These are phyloP conservation scores for Amphipoea oculea DNA, from an alignment of 2,888 invertebrate genomes.

Conservation along the genomic window DNA sequence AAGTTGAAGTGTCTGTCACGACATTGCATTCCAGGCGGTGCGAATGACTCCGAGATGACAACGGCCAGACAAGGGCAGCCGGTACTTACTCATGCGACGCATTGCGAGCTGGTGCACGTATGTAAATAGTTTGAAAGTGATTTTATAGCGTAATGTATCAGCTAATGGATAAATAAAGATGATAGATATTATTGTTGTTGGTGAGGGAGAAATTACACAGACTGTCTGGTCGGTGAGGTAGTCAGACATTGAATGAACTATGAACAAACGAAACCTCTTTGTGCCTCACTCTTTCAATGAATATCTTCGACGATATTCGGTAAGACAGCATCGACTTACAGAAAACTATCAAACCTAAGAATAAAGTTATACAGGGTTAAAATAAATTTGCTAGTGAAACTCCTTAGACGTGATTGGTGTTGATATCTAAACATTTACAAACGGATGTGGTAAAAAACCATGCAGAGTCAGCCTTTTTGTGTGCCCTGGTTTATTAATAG, in stretches of 20 bases:
- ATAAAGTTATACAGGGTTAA: not conserved
- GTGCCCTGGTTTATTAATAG: too few relatives aligned
- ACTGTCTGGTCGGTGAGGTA: not conserved
- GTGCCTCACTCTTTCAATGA: not conserved
- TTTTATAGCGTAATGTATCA: constrained; percentile 36
- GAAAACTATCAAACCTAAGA: not conserved
- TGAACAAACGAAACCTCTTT: not conserved
- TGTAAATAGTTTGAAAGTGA: constrained; percentile 58
- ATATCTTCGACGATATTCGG: not conserved
- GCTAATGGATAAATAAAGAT: constrained; percentile 20
- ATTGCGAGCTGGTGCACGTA: constrained; percentile 34
- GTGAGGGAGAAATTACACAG: not conserved
- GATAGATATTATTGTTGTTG: not conserved
- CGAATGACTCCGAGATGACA: constrained; percentile 88
- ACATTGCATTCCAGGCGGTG: constrained; percentile 88
- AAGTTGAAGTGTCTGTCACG: constrained; percentile 73
- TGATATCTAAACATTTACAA: too few relatives aligned
- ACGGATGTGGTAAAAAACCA: too few relatives aligned
- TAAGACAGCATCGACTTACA: not conserved
- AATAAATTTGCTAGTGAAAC: not conserved
- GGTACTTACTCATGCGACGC: constrained; percentile 77
- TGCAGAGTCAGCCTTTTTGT: too few relatives aligned
- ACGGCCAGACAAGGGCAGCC: constrained; percentile 89
- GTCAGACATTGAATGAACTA: not conserved
- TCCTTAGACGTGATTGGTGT: too few relatives aligned